Base-by-base conservation (phyloP, 2,113 vertebrate species). In the Melanotaenia duboulayi region DNA sequence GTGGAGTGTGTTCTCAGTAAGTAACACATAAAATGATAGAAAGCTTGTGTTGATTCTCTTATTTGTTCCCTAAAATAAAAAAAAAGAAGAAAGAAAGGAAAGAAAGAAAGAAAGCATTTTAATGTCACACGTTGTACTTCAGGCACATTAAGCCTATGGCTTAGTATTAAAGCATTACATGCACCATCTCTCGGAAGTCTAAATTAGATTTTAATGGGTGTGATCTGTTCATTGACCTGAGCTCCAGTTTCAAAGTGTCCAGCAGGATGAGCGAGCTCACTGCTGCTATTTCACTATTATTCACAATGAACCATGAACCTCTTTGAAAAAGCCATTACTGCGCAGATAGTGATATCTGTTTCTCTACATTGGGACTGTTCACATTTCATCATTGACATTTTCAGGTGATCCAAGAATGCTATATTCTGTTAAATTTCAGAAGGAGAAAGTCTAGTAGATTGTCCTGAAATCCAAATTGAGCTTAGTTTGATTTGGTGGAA, bases 231-330 rank as follows among this genome's bases (percentile, higher is more conserved):
- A 74, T 73, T 86, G 71, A 81, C 70, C 67, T 44, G 25, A 63
- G 71, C 72, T 90, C 68, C 65, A 44, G 60, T 87, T 84, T 88
- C 81, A 72, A 28, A 64, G 37, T 63, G 52, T 87, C 69, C 48
- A 78, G 65, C 74, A 83, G 80, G 68, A 84, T 81, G 76, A 82
- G 66, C 19, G 65, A 76, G 68, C 69, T 37, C 74, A 65, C 74
- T 66, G 37, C 71, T 57, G 73, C 84, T 76, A 46, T 89, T 59
- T 83, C 85, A 78, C 79, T 32, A 58, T 83, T 76, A 64, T 78
- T 91, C 85, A 90, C 85, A 84, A 71, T 74, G 60, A 90, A 78
- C 65, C 82, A 83, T 89, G 69, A 65, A 61, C 74, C 80, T 79
- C 69, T 76, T 67, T 50, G 69, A 78, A 57, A 85, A 80, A 81